Evolutionary conservation across 2,797 vertebrate species (phyloP).

Genomic region (Aythya fuligula): DNA sequence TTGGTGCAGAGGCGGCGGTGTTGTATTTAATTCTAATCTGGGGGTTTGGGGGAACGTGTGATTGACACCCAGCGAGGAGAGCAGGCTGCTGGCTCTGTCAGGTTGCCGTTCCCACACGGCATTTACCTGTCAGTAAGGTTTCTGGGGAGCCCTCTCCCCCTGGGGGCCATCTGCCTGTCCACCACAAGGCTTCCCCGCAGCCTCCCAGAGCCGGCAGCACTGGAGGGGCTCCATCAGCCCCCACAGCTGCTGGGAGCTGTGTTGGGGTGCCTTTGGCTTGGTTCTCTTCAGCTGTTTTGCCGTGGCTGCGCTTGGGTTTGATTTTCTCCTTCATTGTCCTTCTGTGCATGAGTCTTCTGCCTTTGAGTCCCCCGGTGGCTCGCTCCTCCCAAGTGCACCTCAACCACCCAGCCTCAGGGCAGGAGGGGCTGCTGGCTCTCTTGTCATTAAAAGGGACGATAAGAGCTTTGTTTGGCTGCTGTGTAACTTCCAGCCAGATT

Average conservation of each 20-base stretch:
- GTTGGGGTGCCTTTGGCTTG: neutral
- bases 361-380: neutral
- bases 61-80: neutral
- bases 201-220: fast-evolving
- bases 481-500: neutral
- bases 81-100: constrained; percentile 27
- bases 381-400: neutral
- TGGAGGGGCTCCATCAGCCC: fast-evolving
- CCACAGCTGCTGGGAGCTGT: fast-evolving
- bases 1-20: neutral
- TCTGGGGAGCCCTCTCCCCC: fast-evolving
- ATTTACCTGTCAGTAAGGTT: neutral
- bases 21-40: neutral
- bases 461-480: neutral
- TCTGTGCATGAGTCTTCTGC: neutral
- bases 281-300: neutral
- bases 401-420: neutral
- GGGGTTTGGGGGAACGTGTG: neutral
- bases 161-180: neutral
- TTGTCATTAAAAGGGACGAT: neutral
- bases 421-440: neutral
- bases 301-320: neutral
- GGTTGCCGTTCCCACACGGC: neutral
- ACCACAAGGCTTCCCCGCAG: neutral
- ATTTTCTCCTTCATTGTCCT: neutral